Evolutionary conservation across 2,113 vertebrate species (phyloP).

Genomic region (Sylvia atricapilla): DNA sequence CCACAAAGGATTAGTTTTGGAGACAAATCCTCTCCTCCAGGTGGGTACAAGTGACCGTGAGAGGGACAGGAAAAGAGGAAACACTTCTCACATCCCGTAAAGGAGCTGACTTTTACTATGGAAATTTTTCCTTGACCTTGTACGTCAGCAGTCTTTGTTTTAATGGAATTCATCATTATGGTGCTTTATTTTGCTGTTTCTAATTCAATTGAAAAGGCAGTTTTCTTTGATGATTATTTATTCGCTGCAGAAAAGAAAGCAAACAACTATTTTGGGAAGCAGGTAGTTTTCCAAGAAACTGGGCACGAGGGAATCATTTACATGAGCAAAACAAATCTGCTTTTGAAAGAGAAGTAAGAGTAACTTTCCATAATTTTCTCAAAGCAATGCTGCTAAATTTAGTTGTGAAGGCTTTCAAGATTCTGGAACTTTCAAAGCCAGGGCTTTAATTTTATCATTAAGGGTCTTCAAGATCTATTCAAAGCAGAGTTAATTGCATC

Average conservation of each 20-base stretch:
- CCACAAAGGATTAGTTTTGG: background rate
- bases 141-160: conserved; percentile 14
- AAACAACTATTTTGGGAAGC: conserved; percentile 35
- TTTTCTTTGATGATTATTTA: conserved; percentile 70
- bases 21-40: background rate
- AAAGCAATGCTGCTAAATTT: conserved; percentile 6
- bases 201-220: conserved; percentile 59
- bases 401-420: background rate
- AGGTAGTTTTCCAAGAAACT: conserved; percentile 37
- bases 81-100: background rate
- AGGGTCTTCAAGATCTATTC: background rate
- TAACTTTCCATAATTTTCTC: conserved; percentile 8
- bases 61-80: background rate
- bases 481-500: background rate
- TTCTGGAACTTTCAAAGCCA: background rate
- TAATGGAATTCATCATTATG: conserved; percentile 53
- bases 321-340: conserved; percentile 45
- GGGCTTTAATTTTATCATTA: background rate
- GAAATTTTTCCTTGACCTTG: conserved; percentile 58
- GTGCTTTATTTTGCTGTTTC: conserved; percentile 52
- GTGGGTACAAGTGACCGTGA: background rate
- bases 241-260: conserved; percentile 27
- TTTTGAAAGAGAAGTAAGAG: conserved; percentile 4
- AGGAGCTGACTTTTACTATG: background rate
- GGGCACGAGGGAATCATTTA: conserved; percentile 46